Base-by-base conservation (phyloP, 2,113 vertebrate species). In the Cepphus grylle region DNA sequence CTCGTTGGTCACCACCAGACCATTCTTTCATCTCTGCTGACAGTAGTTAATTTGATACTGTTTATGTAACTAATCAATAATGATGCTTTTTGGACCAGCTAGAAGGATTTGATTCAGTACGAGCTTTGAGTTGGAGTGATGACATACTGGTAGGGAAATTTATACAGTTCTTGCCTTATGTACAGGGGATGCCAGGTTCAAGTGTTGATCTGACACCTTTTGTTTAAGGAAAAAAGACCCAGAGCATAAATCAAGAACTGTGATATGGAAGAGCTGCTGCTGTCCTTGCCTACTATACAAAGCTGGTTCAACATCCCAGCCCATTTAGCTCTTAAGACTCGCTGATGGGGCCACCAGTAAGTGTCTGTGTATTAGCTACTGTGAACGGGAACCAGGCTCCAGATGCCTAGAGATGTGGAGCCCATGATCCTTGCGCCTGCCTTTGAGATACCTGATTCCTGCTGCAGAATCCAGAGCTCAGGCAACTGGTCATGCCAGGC, bases 391-490 rank as follows among this genome's bases (percentile, higher is more conserved):
- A 49, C 32, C 32, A 50, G 30, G 14, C 36, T 56, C 27, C 52
- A 53, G 38, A 3, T 22, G n/a, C 47, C 23, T 40, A 27, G 38
- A 8, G 25, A 16, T 18, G 20, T 13, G 21, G 53, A 86, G 29
- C 29, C 47, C 2, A 0, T 0, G 0, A 14, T 47, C n/a, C 58
- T 40, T 47, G 9, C 1, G 0, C 21, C 34, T 21, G 13, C 66
- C 43, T 27, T 58, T 72, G 42, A 32, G n/a, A 27, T n/a, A 36
- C 49, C n/a, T 0, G 7, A 23, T 43, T 71, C 26, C 40, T 63
- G 42, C 40, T 0, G 0, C 63, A 63, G 30, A 63, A 36, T 32
- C 49, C 49, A 22, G 42, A 84, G 56, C 71, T 83, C 40, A 21
- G 47, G 38, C 11, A 6, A 13, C 45, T 78, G n/a, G 23, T 34